Evolutionary conservation across 2,888 invertebrate genomes (phyloP), one percentile per base, ranked within the genome.

Genomic region (Sarcophaga rosellei): DNA sequence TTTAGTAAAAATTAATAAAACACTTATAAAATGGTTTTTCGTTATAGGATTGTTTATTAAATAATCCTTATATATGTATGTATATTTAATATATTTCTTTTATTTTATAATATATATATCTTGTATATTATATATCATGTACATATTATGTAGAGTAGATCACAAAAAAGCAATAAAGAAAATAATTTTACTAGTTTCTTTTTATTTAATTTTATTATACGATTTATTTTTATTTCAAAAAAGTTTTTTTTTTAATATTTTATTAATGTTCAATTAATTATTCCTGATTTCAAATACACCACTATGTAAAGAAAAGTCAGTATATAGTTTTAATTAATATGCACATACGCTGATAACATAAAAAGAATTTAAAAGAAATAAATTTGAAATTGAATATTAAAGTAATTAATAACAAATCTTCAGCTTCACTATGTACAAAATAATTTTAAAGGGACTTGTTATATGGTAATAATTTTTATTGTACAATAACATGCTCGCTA

Each of bases 161-260:
- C 92, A 91, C 92, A 90, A 89, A 89, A 68, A 90, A 90, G 89
- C 90, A 91, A 91, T 91, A 83, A 88, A 91, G 90, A 91, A 90
- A 90, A 91, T 90, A 90, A 91, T 90, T 91, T 91, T 88, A 89
- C 91, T 91, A 91, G 21, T 53, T 70, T 63, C 5, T 61, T 61
- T 81, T 84, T 84, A 11, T 47, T 63, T 65, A 47, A 45, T 75
- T 47, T 23, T 79, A 21, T 53, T 20, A 47, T 79, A 57, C 57
- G 25, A 63, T 70, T 12, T 59, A 68, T 68, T 17, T 77, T 89
- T 84, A 73, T 21, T 66, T 73, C 76, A 57, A 65, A 84, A 75
- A 81, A 66, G 21, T 82, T 87, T 89, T 12, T 76, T 57, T 76
- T 74, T 47, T 21, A 68, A 77, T 77, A 59, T 63, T 35, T 35